Percentiles rank a stretch among this genome's conserved stretches.
These are phyloP conservation scores for Trichopoda pennipes DNA, from an alignment of 2,888 invertebrate genomes.

Conservation along the genomic window DNA sequence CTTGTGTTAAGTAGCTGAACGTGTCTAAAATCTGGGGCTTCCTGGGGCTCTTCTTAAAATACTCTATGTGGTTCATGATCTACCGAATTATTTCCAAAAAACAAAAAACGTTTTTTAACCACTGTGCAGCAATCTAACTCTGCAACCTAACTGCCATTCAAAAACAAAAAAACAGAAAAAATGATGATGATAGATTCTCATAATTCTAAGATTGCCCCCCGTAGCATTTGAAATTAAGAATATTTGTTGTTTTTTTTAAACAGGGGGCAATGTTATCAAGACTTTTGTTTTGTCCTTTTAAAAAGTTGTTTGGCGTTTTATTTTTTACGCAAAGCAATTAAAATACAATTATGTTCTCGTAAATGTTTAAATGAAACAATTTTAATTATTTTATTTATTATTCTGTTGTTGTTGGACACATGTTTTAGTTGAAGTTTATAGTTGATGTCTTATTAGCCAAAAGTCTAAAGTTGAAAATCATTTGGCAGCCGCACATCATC, in stretches of 20 bases:
- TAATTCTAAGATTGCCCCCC: not conserved
- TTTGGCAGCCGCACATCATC: slow-evolving; percentile 14
- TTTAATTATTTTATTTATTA: slow-evolving; percentile 4
- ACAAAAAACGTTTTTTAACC: too few relatives aligned
- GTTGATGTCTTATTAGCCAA: slow-evolving; percentile 25
- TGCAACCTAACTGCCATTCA: too few relatives aligned
- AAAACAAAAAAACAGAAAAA: too few relatives aligned
- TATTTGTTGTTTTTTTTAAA: not conserved
- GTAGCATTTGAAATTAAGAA: not conserved
- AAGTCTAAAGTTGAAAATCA: slow-evolving; percentile 31
- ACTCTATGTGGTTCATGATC: too few relatives aligned
- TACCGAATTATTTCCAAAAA: too few relatives aligned
- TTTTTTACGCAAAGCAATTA: slow-evolving; percentile 26
- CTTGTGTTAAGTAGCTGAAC: too few relatives aligned
- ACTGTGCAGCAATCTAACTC: too few relatives aligned
- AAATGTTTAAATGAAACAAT: slow-evolving; percentile 10
- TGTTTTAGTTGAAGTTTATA: slow-evolving; percentile 31
- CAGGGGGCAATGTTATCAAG: not conserved
- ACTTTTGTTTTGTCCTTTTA: not conserved
- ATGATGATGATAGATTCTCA: too few relatives aligned
- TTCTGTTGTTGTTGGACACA: slow-evolving; percentile 12
- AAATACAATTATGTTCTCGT: slow-evolving; percentile 23
- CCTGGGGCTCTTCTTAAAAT: too few relatives aligned
- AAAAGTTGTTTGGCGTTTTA: not conserved
- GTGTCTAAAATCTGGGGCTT: too few relatives aligned